phyloP scores from a whole-genome alignment of 2,113 vertebrate genomes.

The Zeus faber region DNA sequence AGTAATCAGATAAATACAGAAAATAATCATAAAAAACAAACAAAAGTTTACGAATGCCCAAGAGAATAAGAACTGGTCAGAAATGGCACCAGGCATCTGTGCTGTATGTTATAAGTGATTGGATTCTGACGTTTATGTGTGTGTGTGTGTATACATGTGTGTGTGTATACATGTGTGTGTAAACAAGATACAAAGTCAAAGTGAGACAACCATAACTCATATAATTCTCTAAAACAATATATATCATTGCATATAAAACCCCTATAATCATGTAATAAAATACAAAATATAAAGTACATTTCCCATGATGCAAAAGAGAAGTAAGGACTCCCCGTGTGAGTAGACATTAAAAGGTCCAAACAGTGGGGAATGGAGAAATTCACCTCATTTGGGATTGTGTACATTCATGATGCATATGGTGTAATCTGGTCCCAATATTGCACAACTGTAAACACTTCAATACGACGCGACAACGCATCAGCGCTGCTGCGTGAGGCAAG shows the following conservation, averaged over 20 bases:
- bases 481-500: constrained; percentile 49
- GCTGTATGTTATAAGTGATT: too few relatives aligned
- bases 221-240: constrained; percentile 4
- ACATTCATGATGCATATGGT: constrained; percentile 51
- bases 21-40: constrained; percentile 33
- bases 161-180: constrained; percentile 12
- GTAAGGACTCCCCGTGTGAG: background rate
- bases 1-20: constrained; percentile 48
- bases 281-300: constrained; percentile 5
- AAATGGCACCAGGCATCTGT: too few relatives aligned
- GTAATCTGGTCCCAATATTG: constrained; percentile 75
- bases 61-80: too few relatives aligned
- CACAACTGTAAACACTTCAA: constrained; percentile 80
- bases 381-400: constrained; percentile 16
- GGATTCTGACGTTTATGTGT: too few relatives aligned
- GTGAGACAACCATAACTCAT: constrained; percentile 7
- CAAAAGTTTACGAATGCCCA: too few relatives aligned
- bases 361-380: background rate
- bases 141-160: too few relatives aligned
- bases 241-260: constrained; percentile 4
- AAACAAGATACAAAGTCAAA: constrained; percentile 12
- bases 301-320: constrained; percentile 14
- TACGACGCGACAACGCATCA: constrained; percentile 67
- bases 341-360: background rate
- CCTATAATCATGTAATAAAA: background rate